A percentile compares a stretch with the other conserved stretches of the same genome.
These are phyloP conservation scores for Alentia gelatinosa DNA, from an alignment of 2,888 invertebrate genomes.

Conservation along the genomic window DNA sequence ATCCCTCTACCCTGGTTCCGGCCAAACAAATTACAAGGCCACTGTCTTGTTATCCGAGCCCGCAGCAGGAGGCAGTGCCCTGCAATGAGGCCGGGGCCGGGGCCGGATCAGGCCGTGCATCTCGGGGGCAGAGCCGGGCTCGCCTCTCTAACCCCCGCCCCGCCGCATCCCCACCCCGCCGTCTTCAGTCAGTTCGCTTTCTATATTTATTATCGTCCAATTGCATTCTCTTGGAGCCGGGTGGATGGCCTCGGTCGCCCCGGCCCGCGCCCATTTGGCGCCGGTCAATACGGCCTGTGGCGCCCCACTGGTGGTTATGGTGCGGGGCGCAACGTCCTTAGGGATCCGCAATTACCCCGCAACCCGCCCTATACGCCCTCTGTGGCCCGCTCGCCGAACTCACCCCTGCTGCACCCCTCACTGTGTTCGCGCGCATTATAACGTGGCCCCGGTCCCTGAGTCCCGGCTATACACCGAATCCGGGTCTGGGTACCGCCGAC, in stretches of 20 bases:
- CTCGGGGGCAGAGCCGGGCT: background rate
- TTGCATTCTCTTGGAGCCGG: slow-evolving; percentile 7
- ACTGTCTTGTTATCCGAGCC: slow-evolving; percentile 45
- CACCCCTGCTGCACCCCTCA: background rate
- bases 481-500: background rate
- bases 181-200: background rate
- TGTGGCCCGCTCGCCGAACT: background rate
- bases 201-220: slow-evolving; percentile 42
- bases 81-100: background rate
- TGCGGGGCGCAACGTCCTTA: background rate
- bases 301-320: background rate
- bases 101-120: background rate
- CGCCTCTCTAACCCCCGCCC: background rate
- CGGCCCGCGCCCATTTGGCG: background rate
- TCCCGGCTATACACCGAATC: background rate
- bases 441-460: background rate
- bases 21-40: slow-evolving; percentile 52
- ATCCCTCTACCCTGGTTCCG: slow-evolving; percentile 22
- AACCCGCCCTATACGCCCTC: background rate
- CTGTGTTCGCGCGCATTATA: no score
- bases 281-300: background rate
- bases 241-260: background rate
- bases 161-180: background rate
- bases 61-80: slow-evolving; percentile 13
- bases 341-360: background rate